phyloP scores from a whole-genome alignment of 1,140 invertebrate genomes.

The Caenorhabditis elegans region WBcel235 BX284604.4:7023001-7023500 shows the following conservation, averaged over 20 bases:
- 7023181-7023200: background rate
- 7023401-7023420: too few species aligned
- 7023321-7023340: background rate
- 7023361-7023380: background rate
- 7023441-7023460: too few species aligned
- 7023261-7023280: background rate
- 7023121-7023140: slow-evolving; percentile 20
- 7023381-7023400: too few species aligned
- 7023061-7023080: slow-evolving; percentile 25
- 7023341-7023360: background rate
- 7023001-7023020: background rate
- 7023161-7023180: background rate
- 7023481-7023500: too few species aligned
- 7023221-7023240: slow-evolving; percentile 27
- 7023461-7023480: too few species aligned
- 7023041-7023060: background rate
- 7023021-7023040: background rate
- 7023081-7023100: background rate
- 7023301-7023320: background rate
- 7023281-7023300: slow-evolving; percentile 1
- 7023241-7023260: background rate
- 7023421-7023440: too few species aligned
- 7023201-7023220: background rate
- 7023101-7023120: slow-evolving; percentile 24
- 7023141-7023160: slow-evolving; percentile 24